Conservation (phyloP, 2,888 invertebrate species). For the Polyommatus iphigenia region DNA sequence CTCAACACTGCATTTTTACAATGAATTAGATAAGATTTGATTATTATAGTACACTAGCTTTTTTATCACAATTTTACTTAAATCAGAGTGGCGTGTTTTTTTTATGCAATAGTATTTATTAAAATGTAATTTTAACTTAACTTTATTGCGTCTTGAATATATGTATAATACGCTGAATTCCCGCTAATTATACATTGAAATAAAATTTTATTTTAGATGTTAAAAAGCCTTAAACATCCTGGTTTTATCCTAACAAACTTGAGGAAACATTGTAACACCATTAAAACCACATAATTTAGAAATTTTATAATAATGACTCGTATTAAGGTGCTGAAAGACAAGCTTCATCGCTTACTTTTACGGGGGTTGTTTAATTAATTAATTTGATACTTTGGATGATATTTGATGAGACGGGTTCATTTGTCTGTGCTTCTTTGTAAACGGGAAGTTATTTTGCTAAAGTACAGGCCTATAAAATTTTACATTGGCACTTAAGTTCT, state of each 20-base stretch:
- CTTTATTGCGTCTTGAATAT: no score
- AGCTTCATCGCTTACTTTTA: conserved; percentile 4
- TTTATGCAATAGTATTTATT: no score
- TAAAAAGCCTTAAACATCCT: neutral
- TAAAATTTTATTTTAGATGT: no score
- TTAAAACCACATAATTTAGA: neutral
- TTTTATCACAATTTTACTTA: no score
- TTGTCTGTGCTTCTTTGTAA: neutral
- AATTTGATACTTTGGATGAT: conserved; percentile 12
- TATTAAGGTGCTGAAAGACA: neutral
- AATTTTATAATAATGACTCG: neutral
- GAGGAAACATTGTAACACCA: neutral
- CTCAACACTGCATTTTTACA: neutral
- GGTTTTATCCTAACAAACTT: neutral
- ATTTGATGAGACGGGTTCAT: neutral
- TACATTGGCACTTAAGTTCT: neutral
- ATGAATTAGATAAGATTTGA: neutral
- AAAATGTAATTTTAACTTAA: no score
- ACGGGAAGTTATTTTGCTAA: neutral
- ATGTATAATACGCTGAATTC: no score
- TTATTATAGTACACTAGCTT: no score
- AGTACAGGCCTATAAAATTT: neutral
- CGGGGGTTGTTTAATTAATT: neutral
- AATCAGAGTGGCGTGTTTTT: no score
- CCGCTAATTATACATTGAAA: no score